Percentiles rank a stretch among this genome's conserved stretches.
These are phyloP conservation scores for Melitaea athalia DNA, from an alignment of 2,888 invertebrate genomes.

Conservation along the genomic window DNA sequence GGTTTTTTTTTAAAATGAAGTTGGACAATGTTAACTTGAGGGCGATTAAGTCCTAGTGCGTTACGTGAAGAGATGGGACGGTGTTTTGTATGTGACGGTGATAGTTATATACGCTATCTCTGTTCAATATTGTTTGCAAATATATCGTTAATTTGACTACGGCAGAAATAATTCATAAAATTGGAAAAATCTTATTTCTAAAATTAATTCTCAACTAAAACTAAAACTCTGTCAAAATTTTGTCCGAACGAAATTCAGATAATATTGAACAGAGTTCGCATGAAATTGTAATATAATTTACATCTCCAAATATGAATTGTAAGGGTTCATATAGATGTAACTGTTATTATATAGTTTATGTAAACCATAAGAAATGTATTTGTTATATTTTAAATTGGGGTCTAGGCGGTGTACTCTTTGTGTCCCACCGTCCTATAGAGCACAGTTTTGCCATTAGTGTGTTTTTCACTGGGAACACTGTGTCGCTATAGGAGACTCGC, in stretches of 20 bases:
- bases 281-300: constrained; percentile 69
- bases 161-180: not conserved
- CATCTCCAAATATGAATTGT: constrained; percentile 64
- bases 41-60: constrained; percentile 47
- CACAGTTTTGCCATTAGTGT: constrained; percentile 25
- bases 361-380: constrained; percentile 79
- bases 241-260: not conserved
- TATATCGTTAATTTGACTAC: not conserved
- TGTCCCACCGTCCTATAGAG: constrained; percentile 36
- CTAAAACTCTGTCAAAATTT: not conserved
- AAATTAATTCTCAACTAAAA: no score
- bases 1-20: constrained; percentile 54
- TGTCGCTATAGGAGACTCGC: constrained; percentile 45
- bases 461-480: constrained; percentile 22
- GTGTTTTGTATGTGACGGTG: constrained; percentile 51
- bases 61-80: constrained; percentile 48
- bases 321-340: constrained; percentile 76
- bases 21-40: constrained; percentile 56
- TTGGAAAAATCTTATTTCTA: not conserved
- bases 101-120: constrained; percentile 32
- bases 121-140: constrained; percentile 29
- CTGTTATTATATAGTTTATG: constrained; percentile 79
- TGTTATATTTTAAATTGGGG: constrained; percentile 72
- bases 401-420: constrained; percentile 33
- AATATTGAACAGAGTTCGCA: constrained; percentile 45